These are phyloP conservation scores for Digitonthophagus gazella DNA, from an alignment of 2,888 invertebrate genomes.

Conservation along the genomic window DNA sequence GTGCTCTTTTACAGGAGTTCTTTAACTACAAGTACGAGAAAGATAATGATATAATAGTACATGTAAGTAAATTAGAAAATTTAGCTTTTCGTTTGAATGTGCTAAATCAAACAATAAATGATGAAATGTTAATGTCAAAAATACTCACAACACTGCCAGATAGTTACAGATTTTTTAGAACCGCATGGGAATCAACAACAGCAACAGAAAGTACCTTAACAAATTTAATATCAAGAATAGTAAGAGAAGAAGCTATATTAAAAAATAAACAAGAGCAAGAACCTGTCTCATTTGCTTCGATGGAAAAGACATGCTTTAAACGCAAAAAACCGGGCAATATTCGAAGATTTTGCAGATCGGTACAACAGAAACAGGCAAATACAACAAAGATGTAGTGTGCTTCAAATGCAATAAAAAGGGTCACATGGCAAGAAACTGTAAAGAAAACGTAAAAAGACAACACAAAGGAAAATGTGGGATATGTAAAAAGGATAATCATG, in stretches of 20 bases:
- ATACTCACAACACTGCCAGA: background rate
- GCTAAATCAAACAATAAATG: constrained; percentile 3
- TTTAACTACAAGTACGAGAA: constrained; percentile 26
- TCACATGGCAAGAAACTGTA: constrained; percentile 1
- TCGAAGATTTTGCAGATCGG: background rate
- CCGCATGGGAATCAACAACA: background rate
- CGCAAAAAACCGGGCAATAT: too few relatives aligned
- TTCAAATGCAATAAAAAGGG: background rate
- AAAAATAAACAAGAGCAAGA: background rate
- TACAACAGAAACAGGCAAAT: too few relatives aligned
- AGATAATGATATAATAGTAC: constrained; percentile 21
- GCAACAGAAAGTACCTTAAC: background rate
- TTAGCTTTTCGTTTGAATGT: constrained; percentile 25
- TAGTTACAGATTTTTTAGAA: background rate
- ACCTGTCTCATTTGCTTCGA: background rate
- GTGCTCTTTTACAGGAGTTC: constrained; percentile 27
- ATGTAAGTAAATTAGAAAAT: constrained; percentile 27
- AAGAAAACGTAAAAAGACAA: background rate
- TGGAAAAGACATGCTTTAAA: background rate
- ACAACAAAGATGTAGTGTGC: background rate
- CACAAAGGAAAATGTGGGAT: background rate
- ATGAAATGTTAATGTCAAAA: background rate
- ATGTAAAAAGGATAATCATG: constrained; percentile 1
- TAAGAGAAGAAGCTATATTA: background rate
- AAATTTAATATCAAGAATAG: background rate